A percentile compares a stretch with the other conserved stretches of the same genome.
Evolutionary conservation across 2,888 invertebrate genomes (phyloP).

Genomic region (Idaea aversata): DNA sequence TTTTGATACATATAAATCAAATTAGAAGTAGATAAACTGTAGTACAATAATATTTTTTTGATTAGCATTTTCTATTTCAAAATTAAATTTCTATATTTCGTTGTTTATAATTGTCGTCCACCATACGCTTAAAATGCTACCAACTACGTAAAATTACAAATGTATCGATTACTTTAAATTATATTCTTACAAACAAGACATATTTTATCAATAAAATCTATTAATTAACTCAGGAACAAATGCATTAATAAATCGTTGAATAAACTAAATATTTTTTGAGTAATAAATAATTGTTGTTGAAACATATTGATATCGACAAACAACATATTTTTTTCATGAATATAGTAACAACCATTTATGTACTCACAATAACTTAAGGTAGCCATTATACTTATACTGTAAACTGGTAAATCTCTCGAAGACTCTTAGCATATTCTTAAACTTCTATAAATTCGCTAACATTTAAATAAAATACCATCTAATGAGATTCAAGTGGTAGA

Average conservation of each 20-base stretch:
- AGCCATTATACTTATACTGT: constrained; percentile 70
- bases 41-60: too few species aligned
- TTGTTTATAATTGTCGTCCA: constrained; percentile 39
- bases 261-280: constrained; percentile 47
- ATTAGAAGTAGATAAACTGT: too few species aligned
- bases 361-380: constrained; percentile 68
- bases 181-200: constrained; percentile 51
- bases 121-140: constrained; percentile 56
- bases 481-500: constrained; percentile 79
- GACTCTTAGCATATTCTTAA: constrained; percentile 64
- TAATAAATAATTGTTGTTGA: constrained; percentile 59
- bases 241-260: constrained; percentile 77
- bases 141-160: constrained; percentile 64
- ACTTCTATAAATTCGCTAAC: constrained; percentile 78
- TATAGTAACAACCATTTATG: constrained; percentile 76
- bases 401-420: constrained; percentile 78
- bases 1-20: too few species aligned
- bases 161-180: constrained; percentile 52
- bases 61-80: too few species aligned
- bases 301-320: constrained; percentile 62
- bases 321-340: constrained; percentile 72
- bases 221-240: constrained; percentile 80
- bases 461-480: constrained; percentile 73
- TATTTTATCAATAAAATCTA: constrained; percentile 70
- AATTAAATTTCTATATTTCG: not conserved